Evolutionary conservation across 2,113 vertebrate species (phyloP).

Genomic region (Poicephalus gulielmi): DNA sequence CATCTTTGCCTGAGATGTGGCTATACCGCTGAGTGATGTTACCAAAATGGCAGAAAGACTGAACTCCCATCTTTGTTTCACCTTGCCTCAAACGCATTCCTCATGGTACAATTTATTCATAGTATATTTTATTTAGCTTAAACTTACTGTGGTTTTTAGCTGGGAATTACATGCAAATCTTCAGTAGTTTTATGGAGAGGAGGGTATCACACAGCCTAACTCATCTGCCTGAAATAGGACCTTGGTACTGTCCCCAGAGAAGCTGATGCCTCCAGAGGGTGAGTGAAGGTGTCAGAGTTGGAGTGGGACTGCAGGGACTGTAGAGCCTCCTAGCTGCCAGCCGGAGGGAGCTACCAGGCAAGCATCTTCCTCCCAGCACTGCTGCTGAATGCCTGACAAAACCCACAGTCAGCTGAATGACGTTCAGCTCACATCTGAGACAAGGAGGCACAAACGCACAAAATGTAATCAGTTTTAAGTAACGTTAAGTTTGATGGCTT

Average conservation of each 20-base stretch:
- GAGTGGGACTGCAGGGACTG: neutral
- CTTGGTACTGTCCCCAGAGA: neutral
- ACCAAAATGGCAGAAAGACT: neutral
- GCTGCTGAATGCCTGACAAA: neutral
- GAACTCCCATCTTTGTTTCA: neutral
- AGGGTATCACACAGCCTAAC: neutral
- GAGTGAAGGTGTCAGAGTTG: neutral
- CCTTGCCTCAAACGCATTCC: neutral
- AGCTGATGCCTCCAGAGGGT: neutral
- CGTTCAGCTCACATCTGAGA: neutral
- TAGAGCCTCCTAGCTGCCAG: neutral
- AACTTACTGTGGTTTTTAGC: neutral
- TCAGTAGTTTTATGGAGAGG: neutral
- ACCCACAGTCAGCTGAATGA: neutral
- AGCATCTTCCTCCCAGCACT: neutral
- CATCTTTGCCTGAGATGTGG: neutral
- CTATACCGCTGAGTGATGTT: neutral
- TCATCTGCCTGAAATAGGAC: neutral
- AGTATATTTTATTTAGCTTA: neutral
- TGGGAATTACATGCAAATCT: neutral
- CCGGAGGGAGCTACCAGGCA: neutral
- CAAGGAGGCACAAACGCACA: no score
- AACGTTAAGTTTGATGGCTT: no score
- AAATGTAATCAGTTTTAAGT: no score
- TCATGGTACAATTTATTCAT: neutral